Conservation (phyloP, 2,888 invertebrate genomes). For the Noctua comes region DNA sequence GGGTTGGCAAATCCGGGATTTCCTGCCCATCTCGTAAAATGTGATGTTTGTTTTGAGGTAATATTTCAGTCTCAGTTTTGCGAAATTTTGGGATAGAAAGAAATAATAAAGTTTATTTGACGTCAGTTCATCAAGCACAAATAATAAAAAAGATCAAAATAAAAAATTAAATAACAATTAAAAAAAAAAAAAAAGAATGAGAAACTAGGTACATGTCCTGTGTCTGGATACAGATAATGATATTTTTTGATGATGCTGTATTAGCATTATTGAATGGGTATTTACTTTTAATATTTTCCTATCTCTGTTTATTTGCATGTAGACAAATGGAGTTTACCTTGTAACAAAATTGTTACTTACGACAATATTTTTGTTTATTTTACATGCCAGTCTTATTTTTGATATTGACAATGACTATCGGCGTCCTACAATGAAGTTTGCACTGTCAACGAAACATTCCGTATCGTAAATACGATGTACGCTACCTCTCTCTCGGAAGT, state of each 20-base stretch:
- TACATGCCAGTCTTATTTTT: background rate
- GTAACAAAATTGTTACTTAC: background rate
- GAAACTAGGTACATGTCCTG: no score
- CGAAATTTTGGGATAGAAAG: background rate
- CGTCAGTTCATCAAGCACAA: no score
- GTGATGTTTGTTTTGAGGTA: background rate
- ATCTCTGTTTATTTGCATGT: background rate
- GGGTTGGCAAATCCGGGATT: slow-evolving; percentile 42
- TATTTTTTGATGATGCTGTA: background rate
- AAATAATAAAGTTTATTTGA: no score
- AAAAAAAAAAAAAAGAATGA: no score
- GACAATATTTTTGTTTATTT: no score
- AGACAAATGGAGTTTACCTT: background rate
- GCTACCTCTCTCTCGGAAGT: background rate
- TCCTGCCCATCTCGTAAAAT: slow-evolving; percentile 15
- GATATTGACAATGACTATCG: background rate
- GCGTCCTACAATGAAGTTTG: background rate
- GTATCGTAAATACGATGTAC: background rate
- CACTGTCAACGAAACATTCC: background rate
- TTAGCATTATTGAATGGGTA: background rate
- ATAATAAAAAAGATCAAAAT: no score
- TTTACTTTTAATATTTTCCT: background rate
- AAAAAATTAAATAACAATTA: no score
- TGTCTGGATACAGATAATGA: no score
- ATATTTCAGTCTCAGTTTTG: background rate